Base-by-base conservation (phyloP, 30 jellyfish, hydroid and myxozoan genomes). In the Turritopsis dohrnii region DNA sequence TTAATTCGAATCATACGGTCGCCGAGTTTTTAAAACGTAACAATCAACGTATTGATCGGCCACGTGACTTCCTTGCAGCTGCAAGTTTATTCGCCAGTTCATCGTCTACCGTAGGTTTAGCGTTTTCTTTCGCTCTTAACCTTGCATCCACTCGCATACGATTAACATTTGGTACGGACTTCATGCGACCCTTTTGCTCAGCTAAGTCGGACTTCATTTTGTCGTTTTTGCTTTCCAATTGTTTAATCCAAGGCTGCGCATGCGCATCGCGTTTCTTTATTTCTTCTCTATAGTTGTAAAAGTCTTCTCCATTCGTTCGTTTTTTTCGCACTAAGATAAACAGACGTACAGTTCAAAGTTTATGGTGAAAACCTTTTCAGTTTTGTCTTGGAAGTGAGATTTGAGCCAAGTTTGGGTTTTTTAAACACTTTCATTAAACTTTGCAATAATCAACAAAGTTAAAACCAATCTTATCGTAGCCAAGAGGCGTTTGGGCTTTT, bases 241-340 rank as follows among this genome's bases (percentile, higher is more conserved):
- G 41, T 66, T 82, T 82, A 1, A 82, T 82, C 89, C 89, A 82
- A 4, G 89, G 89, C 66, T 82, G 89, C 17, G 83, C 74, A 71
- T 82, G 89, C 18, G 0, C 74, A 54, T 82, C 89, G 41, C 89
- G 54, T 28, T 71, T 66, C 18, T 82, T 82, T 18, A 82, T 82
- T 71, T 82, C 89, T 82, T 82, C 89, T 65, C 72, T 66, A 76
- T 82, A 82, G 31, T 82, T 82, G 74, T 82, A 82, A 71, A 82
- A 82, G 65, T 82, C 83, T 28, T 82, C 89, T 29, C 89, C 89
- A 5, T 66, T 71, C 29, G 74, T 72, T 71, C 89, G 85, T 71
- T 82, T 82, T 66, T 82, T 54, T 13, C 89, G 85, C 29, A 80
- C 87, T 82, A 4, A 82, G 66, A 17, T 3, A 29, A 65, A 66